Evolutionary conservation across 2,113 vertebrate genomes (phyloP), one percentile per base, ranked within the genome.

Genomic region (Callorhinus ursinus): DNA sequence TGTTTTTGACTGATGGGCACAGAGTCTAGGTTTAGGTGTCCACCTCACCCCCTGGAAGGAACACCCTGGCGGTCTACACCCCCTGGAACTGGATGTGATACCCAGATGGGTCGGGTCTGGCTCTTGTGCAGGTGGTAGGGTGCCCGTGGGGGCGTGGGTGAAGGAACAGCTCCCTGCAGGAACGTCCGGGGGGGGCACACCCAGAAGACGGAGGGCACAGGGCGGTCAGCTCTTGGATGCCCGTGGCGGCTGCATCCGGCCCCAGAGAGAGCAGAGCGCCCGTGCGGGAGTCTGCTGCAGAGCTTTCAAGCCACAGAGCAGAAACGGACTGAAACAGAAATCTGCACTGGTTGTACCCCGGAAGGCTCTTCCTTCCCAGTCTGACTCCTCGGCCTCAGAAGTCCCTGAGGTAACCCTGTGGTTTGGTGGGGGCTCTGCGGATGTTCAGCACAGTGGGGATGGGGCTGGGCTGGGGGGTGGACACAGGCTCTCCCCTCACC

Each of bases 291-390:
- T 0, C 42, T 7, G 51, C n/a, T 15, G 55, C 53, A 22, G 42
- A 22, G 19, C 16, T 84, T 57, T 13, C 24, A 46, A 19, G 69
- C 65, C 36, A 74, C 42, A 22, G 1, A 6, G 55, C 42, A 22
- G 1, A 6, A 46, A 46, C 2, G 46, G 22, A 19, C 21, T 49
- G 28, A 80, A 49, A 59, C 49, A n/a, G 26, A 51, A 42, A 28
- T n/a, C 14, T 5, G 15, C 65, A 4, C 31, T 0, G 18, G 3
- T 14, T 16, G 33, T 18, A 18, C 7, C 14, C 0, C 3, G 3
- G 61, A 63, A 13, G 33, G 33, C 15, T 8, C 33, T 33, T 16
- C 33, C 65, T n/a, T 9, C 65, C 33, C 7, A n/a, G 33, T 7
- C 33, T 19, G 65, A 19, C 6, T 33, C 7, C 6, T 19, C 16